These are phyloP conservation scores for fruit fly (Drosophila melanogaster) DNA, from an alignment of 1,140 invertebrate species.

Conservation along the genomic window DNA sequence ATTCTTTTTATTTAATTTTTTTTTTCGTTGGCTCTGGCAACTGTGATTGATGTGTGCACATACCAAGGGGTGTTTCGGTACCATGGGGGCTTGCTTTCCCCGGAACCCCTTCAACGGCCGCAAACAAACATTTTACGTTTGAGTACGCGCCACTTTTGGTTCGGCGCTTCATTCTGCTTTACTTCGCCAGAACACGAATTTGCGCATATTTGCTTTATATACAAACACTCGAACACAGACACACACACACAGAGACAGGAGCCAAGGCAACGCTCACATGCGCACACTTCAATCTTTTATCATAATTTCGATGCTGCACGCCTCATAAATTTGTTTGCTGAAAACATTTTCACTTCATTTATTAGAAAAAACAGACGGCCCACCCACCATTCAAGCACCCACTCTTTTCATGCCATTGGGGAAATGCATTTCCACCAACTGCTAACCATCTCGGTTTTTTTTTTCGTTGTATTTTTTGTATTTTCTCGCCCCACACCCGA, in stretches of 20 bases:
- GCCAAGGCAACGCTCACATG: constrained; percentile 27
- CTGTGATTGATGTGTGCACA: constrained; percentile 78
- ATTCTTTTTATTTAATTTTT: constrained; percentile 46
- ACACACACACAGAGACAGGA: neutral
- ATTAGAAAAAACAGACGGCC: constrained; percentile 58
- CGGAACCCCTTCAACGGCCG: constrained; percentile 38
- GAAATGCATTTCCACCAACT: constrained; percentile 22
- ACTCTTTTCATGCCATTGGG: constrained; percentile 4
- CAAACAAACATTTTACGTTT: constrained; percentile 81
- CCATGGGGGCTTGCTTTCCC: neutral
- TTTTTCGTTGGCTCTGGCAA: constrained; percentile 8
- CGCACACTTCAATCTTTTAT: constrained; percentile 71
- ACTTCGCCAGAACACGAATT: constrained; percentile 77
- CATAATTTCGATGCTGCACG: constrained; percentile 73
- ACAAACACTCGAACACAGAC: constrained; percentile 2
- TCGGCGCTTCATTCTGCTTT: constrained; percentile 57
- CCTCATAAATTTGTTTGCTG: constrained; percentile 79
- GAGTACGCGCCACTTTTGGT: constrained; percentile 77
- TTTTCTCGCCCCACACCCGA: neutral
- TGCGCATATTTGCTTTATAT: constrained; percentile 75
- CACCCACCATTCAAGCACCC: neutral
- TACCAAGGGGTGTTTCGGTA: constrained; percentile 1
- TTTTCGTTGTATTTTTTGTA: neutral
- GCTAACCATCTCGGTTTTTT: constrained; percentile 9
- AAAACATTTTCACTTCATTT: constrained; percentile 82